These are phyloP conservation scores for Erannis defoliaria DNA, from an alignment of 2,888 invertebrate genomes.

Conservation along the genomic window DNA sequence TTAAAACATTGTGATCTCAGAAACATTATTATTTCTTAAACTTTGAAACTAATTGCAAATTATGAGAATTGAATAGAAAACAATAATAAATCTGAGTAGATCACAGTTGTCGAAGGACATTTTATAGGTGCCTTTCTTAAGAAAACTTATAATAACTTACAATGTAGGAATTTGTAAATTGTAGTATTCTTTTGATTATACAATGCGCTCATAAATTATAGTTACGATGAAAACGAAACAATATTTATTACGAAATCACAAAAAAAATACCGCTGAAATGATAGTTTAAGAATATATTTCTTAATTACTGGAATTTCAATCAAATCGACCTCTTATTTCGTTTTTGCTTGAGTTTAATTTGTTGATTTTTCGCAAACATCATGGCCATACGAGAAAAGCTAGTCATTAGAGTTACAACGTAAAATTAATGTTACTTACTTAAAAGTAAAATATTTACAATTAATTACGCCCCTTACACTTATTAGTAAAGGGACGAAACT, in stretches of 20 bases:
- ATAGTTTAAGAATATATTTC: not conserved
- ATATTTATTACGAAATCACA: not conserved
- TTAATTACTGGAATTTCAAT: constrained; percentile 9
- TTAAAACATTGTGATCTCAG: constrained; percentile 51
- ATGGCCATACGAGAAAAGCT: constrained; percentile 84
- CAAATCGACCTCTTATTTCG: constrained; percentile 1
- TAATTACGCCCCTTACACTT: constrained; percentile 73
- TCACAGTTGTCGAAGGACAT: constrained; percentile 75
- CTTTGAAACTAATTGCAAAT: constrained; percentile 19
- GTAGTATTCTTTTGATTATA: constrained; percentile 78
- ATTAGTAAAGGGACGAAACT: constrained; percentile 78
- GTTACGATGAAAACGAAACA: constrained; percentile 48
- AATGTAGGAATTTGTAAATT: constrained; percentile 73
- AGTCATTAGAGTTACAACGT: constrained; percentile 84
- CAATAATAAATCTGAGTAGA: constrained; percentile 70
- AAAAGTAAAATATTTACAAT: constrained; percentile 76
- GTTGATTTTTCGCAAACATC: constrained; percentile 61
- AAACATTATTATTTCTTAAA: constrained; percentile 40
- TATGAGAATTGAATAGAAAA: constrained; percentile 57
- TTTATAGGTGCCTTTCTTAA: constrained; percentile 85
- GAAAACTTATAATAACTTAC: constrained; percentile 70
- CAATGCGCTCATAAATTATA: constrained; percentile 73
- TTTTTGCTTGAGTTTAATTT: constrained; percentile 43
- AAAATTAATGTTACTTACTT: constrained; percentile 74
- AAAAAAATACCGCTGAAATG: constrained; percentile 9